Base-by-base conservation (phyloP, 2,888 invertebrate genomes). In the Liodrosophila aerea region DNA sequence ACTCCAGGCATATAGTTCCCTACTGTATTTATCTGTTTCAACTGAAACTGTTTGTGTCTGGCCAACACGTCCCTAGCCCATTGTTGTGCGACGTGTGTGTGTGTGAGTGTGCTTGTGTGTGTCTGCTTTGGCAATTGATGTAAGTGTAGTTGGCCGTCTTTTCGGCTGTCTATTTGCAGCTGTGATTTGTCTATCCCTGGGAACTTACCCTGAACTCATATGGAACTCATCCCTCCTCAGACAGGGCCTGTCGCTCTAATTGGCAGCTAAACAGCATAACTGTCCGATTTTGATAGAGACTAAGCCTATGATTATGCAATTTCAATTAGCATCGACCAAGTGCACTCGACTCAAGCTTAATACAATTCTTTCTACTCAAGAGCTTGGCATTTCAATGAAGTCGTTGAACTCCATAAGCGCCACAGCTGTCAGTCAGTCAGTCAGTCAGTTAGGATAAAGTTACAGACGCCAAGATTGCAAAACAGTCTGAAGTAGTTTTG, bases 111-210 rank as follows among this genome's bases (percentile, higher is more conserved):
- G 44, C 49, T 22, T 47, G 34, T 33, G 27, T 30, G 29, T 40
- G 69, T 64, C 53, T 66, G 43, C 60, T 45, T 49, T 63, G 78
- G 59, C 82, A 85, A 85, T 80, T 80, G 85, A 78, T 83, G 84
- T 72, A 65, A 72, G 68, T 68, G 75, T 75, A 59, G 56, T 76
- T 68, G 70, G 57, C 73, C 63, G 80, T 80, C 78, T 78, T 80
- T 85, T 85, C 64, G 84, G 53, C 53, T 81, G 80, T 83, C 80
- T 83, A 83, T 85, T 85, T 83, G 68, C 64, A 57, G 57, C 70
- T 64, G 81, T 85, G 86, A 81, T 81, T 85, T 83, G 70, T 66
- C 77, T 62, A 54, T 67, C 40, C 33, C 44, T 30, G 36, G 44
- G 43, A 47, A 39, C 40, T 22, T 43, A 8, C 11, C n/a, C 13